Evolutionary conservation across 1,140 invertebrate species (phyloP), one percentile per base, ranked within the genome.

Genomic region (Drosophila ambigua): DNA sequence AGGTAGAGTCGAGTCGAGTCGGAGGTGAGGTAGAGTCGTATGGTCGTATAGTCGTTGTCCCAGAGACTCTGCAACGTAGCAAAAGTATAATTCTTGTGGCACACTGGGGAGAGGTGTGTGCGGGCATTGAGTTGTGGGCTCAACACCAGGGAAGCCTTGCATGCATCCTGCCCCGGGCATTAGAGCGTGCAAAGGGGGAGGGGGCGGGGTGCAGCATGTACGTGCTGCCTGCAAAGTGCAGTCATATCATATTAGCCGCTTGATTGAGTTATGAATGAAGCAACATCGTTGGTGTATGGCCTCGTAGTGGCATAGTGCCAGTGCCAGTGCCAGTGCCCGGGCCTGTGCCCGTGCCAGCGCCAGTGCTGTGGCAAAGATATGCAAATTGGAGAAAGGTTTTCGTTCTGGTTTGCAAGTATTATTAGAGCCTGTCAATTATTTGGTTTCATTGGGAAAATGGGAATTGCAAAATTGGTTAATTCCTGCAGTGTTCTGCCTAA

Each of bases 81-180:
- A 75, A 78, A 87, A 78, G 39, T 77, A 88, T 88, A 88, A 87
- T 79, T 87, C 75, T 61, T 87, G 45, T 53, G 72, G 62, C 67
- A 48, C 31, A 39, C 62, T n/a, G 28, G 39, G 16, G 28, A 46
- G 35, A 48, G 62, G 66, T 71, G 55, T 48, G 44, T 20, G 9
- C 43, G 50, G 45, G 69, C 44, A 48, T 57, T 51, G 45, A 39
- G 45, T 52, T 71, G 65, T 71, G 55, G 43, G 55, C 35, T 54
- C 46, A 63, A 51, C 59, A 39, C 65, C 61, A 52, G 35, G 44
- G 45, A 72, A 61, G 61, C 57, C 46, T 49, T 28, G 54, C 67
- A 44, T 24, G 20, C 52, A 49, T 28, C 8, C 48, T 57, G 53
- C 48, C 54, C 59, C 44, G 52, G 61, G 49, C 59, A 59, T 73